These are phyloP conservation scores for Sparus aurata DNA, from an alignment of 2,797 vertebrate species.

Conservation along the genomic window DNA sequence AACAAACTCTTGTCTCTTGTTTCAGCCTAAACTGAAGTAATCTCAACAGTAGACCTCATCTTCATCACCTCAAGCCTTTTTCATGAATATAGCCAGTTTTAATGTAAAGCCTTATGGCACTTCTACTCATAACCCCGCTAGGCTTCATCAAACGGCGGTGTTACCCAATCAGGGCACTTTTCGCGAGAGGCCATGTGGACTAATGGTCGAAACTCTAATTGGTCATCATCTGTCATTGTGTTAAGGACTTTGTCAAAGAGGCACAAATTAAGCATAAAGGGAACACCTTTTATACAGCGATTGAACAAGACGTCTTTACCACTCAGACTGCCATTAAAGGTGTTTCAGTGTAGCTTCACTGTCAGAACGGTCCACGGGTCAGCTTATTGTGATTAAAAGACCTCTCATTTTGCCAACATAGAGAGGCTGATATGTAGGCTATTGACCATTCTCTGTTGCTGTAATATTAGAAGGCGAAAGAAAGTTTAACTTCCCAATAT, in stretches of 20 bases:
- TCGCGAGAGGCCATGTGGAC: conserved; percentile 13
- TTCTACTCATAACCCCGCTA: not conserved
- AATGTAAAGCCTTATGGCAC: not conserved
- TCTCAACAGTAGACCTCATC: not conserved
- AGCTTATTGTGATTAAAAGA: not conserved
- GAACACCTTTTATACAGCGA: not conserved
- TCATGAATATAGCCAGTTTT: not conserved
- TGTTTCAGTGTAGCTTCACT: not conserved
- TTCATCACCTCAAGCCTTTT: not conserved
- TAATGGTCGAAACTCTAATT: conserved; percentile 14
- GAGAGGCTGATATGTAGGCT: too few species aligned
- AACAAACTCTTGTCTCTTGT: not conserved
- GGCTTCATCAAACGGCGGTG: not conserved
- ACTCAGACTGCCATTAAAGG: not conserved
- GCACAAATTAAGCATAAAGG: conserved; percentile 4
- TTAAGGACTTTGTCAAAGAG: not conserved
- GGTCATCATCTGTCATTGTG: conserved; percentile 20
- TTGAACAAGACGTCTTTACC: not conserved
- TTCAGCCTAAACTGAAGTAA: not conserved
- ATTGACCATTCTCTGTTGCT: not conserved
- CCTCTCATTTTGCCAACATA: not conserved
- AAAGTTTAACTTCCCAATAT: not conserved
- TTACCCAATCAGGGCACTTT: not conserved
- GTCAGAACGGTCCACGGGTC: not conserved
- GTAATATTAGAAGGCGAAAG: not conserved